Evolutionary conservation across 1,140 invertebrate genomes (phyloP), one percentile per base, ranked within the genome.

Genomic region (Drosophila baimaii): DNA sequence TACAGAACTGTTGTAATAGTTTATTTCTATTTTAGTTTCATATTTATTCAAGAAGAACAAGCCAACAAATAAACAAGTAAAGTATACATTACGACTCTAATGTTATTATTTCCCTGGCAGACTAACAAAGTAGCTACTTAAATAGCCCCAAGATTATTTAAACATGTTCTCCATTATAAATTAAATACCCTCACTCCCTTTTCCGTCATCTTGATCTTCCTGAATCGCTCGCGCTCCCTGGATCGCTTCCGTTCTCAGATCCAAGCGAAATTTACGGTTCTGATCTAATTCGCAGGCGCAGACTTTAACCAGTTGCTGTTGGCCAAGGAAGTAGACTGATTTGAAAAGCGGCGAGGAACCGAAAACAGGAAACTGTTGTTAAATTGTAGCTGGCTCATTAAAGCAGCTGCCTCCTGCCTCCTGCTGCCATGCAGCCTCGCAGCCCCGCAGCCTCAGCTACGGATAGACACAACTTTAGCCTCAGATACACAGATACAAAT

Each of bases 281-380:
- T 84, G 84, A 86, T 89, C 84, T 86, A 89, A 86, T 89, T 89
- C 80, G 74, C 69, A n/a, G 25, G 41, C 55, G 41, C 56, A 21
- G 58, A 35, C 70, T 47, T 35, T 17, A 41, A 62, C 68, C 49
- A 59, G 39, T 65, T 62, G 84, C 84, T 89, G 65, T 72, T 84
- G 81, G 84, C 84, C 84, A 89, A 89, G 84, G 84, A 89, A 89
- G 84, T 89, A 78, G 78, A 89, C 84, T 80, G 84, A 89, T 89
- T 89, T 89, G 80, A 90, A 84, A 81, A 69, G 82, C 72, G 57
- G 81, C 76, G 68, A 84, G 81, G 81, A 84, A 84, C 81, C 73
- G 43, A 66, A 80, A 86, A 89, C 83, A 86, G 83, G 83, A 86
- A 86, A 81, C 84, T 73, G 76, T 78, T 89, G 76, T 73, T 89